phyloP scores from a whole-genome alignment of 2,797 vertebrate species.

The Ctenochaetus hawaiiensis region DNA sequence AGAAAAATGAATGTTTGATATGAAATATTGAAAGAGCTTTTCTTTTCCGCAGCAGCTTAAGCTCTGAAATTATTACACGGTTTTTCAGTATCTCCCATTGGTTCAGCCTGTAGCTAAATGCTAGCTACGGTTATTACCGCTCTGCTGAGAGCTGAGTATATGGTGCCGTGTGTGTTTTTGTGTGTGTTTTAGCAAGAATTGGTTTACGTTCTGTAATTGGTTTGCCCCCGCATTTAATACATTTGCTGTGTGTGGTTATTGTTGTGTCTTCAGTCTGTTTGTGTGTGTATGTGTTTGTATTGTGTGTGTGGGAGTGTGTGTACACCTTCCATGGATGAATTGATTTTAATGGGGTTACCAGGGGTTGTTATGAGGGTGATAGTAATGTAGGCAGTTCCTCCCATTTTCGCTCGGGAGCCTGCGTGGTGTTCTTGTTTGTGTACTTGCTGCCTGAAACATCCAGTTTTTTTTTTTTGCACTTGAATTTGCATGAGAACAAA shows the following conservation, averaged over 20 bases:
- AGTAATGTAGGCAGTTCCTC: constrained; percentile 30
- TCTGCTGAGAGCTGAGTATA: constrained; percentile 17
- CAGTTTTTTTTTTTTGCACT: not conserved
- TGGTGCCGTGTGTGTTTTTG: not conserved
- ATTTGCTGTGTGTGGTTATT: constrained; percentile 31
- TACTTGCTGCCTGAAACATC: not conserved
- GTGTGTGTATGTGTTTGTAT: not conserved
- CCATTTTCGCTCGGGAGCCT: constrained; percentile 6
- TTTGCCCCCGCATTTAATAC: constrained; percentile 57
- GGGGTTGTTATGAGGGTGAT: constrained; percentile 46
- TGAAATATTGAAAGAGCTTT: constrained; percentile 38
- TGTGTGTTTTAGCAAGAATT: constrained; percentile 28
- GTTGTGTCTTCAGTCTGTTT: constrained; percentile 27
- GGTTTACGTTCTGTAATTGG: constrained; percentile 59
- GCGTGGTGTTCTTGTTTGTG: constrained; percentile 5
- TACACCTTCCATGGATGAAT: constrained; percentile 46
- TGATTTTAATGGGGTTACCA: constrained; percentile 57
- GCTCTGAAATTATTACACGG: constrained; percentile 44
- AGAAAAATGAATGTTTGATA: constrained; percentile 34
- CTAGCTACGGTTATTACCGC: constrained; percentile 44
- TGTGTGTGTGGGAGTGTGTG: constrained; percentile 1
- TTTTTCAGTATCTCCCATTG: constrained; percentile 22
- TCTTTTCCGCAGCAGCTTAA: constrained; percentile 26
- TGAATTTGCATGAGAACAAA: constrained; percentile 37
- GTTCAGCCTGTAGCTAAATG: constrained; percentile 49